Conservation (phyloP, 1,140 invertebrate genomes). For the Agrypnia vestita region DNA sequence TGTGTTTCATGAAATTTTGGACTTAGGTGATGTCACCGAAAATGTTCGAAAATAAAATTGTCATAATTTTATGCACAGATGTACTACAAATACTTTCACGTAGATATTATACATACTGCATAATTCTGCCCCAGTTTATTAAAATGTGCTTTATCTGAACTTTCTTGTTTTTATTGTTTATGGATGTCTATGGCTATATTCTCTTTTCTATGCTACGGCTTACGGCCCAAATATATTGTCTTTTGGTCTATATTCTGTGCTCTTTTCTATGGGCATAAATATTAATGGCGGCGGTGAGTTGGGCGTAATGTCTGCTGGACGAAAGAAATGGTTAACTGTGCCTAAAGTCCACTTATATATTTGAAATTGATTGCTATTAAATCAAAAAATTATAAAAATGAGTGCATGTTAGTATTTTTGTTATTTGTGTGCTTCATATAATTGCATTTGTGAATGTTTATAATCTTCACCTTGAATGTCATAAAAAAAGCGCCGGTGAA, state of each 20-base stretch:
- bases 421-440: neutral
- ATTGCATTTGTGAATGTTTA: conserved; percentile 7
- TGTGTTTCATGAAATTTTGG: no score
- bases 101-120: no score
- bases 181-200: neutral
- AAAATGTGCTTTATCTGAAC: no score
- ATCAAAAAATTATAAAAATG: conserved; percentile 3
- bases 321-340: conserved; percentile 7
- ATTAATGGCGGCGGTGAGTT: conserved; percentile 21
- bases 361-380: conserved; percentile 9
- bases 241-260: neutral
- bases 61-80: no score
- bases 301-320: conserved; percentile 33
- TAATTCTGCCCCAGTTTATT: no score
- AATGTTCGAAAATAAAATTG: no score
- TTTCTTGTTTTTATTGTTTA: no score
- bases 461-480: conserved; percentile 17
- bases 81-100: no score
- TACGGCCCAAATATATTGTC: neutral
- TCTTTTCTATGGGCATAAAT: conserved; percentile 2
- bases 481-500: conserved; percentile 28
- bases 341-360: neutral
- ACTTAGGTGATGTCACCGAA: no score
- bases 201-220: neutral
- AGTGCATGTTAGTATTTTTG: conserved; percentile 38